Evolutionary conservation across 2,888 invertebrate species (phyloP), one percentile per base, ranked within the genome.

Genomic region (Nematopogon swammerdamellus): DNA sequence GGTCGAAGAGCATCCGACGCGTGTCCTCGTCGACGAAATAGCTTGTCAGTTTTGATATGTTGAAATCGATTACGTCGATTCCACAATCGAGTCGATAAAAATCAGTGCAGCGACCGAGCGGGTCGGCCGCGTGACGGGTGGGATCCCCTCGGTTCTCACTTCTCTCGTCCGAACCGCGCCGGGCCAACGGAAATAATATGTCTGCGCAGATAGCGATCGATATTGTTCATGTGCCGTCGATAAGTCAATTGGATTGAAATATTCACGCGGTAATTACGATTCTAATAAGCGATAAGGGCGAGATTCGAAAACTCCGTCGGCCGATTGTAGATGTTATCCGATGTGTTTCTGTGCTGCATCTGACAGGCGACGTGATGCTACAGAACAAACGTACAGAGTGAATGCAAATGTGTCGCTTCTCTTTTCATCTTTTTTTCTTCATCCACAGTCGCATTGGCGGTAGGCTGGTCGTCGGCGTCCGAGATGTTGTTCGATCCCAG

Each of bases 181-280:
- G 11, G 69, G 70, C 66, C 68, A 64, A 65, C 63, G 64, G 63
- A 68, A 70, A 71, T 69, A 69, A 68, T 66, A 67, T 63, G 65
- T 68, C 63, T 60, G 60, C 60, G 57, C 58, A 58, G 67, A 70
- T 69, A 63, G 59, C 58, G 59, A 69, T 68, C 67, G 63, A 70
- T 67, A 71, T 74, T 74, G 72, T 75, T 68, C 64, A 70, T 65
- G 65, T 65, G 60, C 64, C 64, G 61, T 63, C 65, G 68, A 73
- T 70, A 72, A 70, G 60, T 64, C 63, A 63, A 68, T 66, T 61
- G 63, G 70, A 74, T 74, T 71, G 71, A 74, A 73, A 73, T 71
- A 70, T 72, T 72, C 74, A 72, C 68, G 66, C 63, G 61, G 68
- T 72, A 73, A 76, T 75, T 75, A 73, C 63, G 73, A 74, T 76